Evolutionary conservation across 2,797 vertebrate species (phyloP).

Genomic region (Hephaestus fuliginosus): DNA sequence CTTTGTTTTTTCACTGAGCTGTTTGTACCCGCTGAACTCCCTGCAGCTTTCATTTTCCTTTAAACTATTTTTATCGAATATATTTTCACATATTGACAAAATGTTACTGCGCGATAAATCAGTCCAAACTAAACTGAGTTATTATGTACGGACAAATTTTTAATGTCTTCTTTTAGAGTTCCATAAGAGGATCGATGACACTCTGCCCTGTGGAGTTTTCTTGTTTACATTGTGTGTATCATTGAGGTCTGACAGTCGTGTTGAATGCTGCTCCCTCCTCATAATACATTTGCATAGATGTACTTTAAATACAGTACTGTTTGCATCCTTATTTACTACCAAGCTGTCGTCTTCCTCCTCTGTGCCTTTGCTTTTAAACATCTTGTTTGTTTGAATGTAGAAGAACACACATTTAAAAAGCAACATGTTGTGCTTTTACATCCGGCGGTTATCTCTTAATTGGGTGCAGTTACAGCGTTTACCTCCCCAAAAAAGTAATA

Average conservation of each 20-base stretch:
- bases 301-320: background rate
- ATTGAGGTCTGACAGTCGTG: background rate
- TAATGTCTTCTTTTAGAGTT: background rate
- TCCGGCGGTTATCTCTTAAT: too few relatives aligned
- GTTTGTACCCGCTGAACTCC: conserved; percentile 11
- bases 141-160: background rate
- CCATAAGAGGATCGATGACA: background rate
- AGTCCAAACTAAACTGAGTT: background rate
- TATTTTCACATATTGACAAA: background rate
- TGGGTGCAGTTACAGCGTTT: too few relatives aligned
- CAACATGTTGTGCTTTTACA: too few relatives aligned
- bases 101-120: background rate
- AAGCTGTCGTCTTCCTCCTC: background rate
- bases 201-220: background rate
- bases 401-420: too few relatives aligned
- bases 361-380: background rate
- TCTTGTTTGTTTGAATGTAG: too few relatives aligned
- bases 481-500: too few relatives aligned
- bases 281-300: background rate
- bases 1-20: conserved; percentile 13
- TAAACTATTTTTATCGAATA: background rate
- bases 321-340: background rate
- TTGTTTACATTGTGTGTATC: background rate
- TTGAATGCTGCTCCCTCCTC: background rate
- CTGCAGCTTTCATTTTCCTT: conserved; percentile 34